Evolutionary conservation across 2,797 vertebrate species (phyloP).

Genomic region (Lagocephalus sceleratus): DNA sequence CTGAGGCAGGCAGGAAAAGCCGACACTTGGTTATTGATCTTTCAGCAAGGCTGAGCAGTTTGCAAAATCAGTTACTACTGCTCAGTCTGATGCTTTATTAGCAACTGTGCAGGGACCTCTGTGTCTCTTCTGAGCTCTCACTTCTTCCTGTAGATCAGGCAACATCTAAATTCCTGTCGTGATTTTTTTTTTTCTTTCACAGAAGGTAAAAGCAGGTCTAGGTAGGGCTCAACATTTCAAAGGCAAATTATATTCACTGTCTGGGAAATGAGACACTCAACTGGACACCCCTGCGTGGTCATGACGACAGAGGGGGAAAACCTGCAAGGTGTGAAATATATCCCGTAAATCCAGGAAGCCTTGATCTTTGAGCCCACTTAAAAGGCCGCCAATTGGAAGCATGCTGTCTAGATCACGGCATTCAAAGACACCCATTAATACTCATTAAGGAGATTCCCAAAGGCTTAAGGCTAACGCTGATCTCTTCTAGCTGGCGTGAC

Average conservation of each 20-base stretch:
- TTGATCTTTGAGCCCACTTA: slow-evolving; percentile 42
- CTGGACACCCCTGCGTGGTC: too few species aligned
- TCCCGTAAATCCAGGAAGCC: slow-evolving; percentile 37
- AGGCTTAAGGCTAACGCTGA: slow-evolving; percentile 51
- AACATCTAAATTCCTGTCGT: neutral
- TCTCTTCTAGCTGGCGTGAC: slow-evolving; percentile 32
- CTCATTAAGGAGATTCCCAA: slow-evolving; percentile 59
- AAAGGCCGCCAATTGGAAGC: slow-evolving; percentile 44
- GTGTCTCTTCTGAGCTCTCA: neutral
- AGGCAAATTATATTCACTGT: too few species aligned
- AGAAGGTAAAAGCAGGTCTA: too few species aligned
- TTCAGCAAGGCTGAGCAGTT: neutral
- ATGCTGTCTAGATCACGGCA: slow-evolving; percentile 43
- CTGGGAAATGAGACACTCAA: too few species aligned
- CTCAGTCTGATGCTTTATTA: neutral
- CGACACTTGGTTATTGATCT: slow-evolving; percentile 1
- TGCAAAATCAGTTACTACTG: neutral
- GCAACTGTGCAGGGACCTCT: neutral
- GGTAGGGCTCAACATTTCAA: too few species aligned
- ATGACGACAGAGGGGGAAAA: too few species aligned
- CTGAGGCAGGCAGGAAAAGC: neutral
- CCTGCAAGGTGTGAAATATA: slow-evolving; percentile 2
- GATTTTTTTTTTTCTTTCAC: neutral
- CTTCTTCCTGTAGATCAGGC: neutral
- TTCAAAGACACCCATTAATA: slow-evolving; percentile 59